Base-by-base conservation (phyloP, 64 coral and sea anemone species). In the Pocillopora verrucosa region DNA sequence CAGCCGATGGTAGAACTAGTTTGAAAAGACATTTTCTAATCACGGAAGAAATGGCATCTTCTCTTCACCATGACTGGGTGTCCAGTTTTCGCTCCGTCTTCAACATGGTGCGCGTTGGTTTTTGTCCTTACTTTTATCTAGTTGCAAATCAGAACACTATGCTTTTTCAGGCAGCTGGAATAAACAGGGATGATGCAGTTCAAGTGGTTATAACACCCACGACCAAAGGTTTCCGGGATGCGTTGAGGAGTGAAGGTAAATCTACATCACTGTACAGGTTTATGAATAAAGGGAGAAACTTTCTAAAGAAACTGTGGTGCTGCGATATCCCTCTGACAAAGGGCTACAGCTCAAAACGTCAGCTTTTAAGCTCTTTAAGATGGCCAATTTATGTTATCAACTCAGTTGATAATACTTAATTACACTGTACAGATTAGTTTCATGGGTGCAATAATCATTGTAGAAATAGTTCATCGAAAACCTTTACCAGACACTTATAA, bases 71-170 rank as follows among this genome's bases (percentile, higher is more conserved):
- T 51, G 91, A 95, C 45, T 99, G 97, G 97, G 80, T 90, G 74
- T 75, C 84, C 15, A 93, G 93, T 91, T 99, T 99, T 93, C 93
- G 90, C 41, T 99, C 97, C 45, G 72, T 99, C 34, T 99, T 99
- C 34, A 99, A 99, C 88, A 80, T 95, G 13, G 79, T 93, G n/a
- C 91, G 97, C 26, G 77, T 74, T 86, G 87, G 93, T 45, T 83
- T 83, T 24, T 99, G 97, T 61, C 90, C 91, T 9, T 99, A 99
- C 93, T 99, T 99, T 70, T 99, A 95, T 79, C 84, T 99, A 16
- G 90, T 94, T 78, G 88, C 93, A 22, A 90, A 87, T 61, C 93
- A 93, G 35, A 95, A 80, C 41, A 83, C 90, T 36, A 92, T 99
- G 91, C 51, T 99, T 34, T 99, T 99, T 35, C 86, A 88, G 80